Evolutionary conservation across 1,140 invertebrate species (phyloP), one percentile per base, ranked within the genome.

Genomic region (Sminthurinus signatus): DNA sequence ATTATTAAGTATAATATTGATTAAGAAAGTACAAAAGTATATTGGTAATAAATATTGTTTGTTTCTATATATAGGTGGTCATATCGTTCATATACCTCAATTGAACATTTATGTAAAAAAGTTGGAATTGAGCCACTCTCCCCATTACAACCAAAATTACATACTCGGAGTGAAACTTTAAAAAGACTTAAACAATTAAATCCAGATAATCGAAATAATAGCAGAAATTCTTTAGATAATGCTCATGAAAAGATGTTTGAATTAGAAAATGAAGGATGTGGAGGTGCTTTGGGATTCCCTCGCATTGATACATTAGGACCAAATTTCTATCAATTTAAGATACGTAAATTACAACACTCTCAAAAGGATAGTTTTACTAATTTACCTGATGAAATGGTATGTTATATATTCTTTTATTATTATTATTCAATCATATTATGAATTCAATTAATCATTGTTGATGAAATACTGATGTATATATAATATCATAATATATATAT

Each of bases 381-480:
- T 12, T 31, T 70, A 12, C 69, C 69, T 3, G 69, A 70, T 61
- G 69, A 70, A 57, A 67, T 70, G 62, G 69, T 70, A 62, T 31
- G 44, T 19, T 10, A 25, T 5, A 10, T n/a, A 25, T 48, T n/a
- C n/a, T n/a, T n/a, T n/a, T n/a, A n/a, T n/a, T n/a, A n/a, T n/a
- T n/a, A n/a, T n/a, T n/a, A n/a, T n/a, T n/a, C n/a, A n/a, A n/a
- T n/a, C n/a, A n/a, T n/a, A n/a, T n/a, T n/a, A n/a, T n/a, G n/a
- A n/a, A n/a, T n/a, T n/a, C n/a, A n/a, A n/a, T n/a, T n/a, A n/a
- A n/a, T n/a, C n/a, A n/a, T n/a, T n/a, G n/a, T n/a, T n/a, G n/a
- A n/a, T n/a, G n/a, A n/a, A n/a, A n/a, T n/a, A n/a, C n/a, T n/a
- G n/a, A n/a, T n/a, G n/a, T n/a, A n/a, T n/a, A n/a, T n/a, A n/a